A percentile compares a stretch with the other conserved stretches of the same genome.
These are phyloP conservation scores for Urosaurus nigricauda DNA, from an alignment of 2,797 vertebrate genomes.

Conservation along the genomic window DNA sequence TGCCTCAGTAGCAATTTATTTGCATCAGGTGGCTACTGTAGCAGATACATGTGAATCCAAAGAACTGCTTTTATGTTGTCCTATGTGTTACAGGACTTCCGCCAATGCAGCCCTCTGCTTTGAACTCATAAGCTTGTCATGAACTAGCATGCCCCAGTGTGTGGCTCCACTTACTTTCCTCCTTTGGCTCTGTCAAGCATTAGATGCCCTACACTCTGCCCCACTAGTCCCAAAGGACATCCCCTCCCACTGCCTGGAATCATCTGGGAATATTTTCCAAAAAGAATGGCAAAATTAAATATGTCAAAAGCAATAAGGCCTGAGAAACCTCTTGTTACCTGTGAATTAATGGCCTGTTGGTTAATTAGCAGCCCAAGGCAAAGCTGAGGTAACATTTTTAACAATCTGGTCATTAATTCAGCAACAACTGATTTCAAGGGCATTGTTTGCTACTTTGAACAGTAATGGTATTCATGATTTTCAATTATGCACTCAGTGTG, in stretches of 20 bases:
- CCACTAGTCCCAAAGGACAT: neutral
- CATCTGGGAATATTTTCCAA: constrained; percentile 59
- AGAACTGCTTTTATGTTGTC: neutral
- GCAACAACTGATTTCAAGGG: constrained; percentile 70
- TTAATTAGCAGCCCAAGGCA: constrained; percentile 74
- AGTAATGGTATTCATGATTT: constrained; percentile 65
- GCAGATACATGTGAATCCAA: neutral
- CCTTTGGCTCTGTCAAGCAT: neutral
- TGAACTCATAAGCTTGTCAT: too few species aligned
- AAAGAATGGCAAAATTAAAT: constrained; percentile 62
- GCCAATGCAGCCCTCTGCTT: neutral
- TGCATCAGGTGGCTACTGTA: neutral
- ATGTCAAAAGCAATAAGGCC: constrained; percentile 66
- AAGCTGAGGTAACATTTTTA: constrained; percentile 65
- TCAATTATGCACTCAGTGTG: constrained; percentile 15
- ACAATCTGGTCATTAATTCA: constrained; percentile 75
- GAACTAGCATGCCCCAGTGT: neutral
- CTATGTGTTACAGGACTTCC: neutral
- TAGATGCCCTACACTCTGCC: neutral
- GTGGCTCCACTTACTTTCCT: neutral
- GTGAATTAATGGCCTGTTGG: constrained; percentile 75
- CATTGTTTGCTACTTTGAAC: constrained; percentile 69
- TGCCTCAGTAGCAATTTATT: neutral
- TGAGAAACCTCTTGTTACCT: constrained; percentile 72
- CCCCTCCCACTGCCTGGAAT: constrained; percentile 30